Base-by-base conservation (phyloP, 2,113 vertebrate species). In the Podarcis cretensis region DNA sequence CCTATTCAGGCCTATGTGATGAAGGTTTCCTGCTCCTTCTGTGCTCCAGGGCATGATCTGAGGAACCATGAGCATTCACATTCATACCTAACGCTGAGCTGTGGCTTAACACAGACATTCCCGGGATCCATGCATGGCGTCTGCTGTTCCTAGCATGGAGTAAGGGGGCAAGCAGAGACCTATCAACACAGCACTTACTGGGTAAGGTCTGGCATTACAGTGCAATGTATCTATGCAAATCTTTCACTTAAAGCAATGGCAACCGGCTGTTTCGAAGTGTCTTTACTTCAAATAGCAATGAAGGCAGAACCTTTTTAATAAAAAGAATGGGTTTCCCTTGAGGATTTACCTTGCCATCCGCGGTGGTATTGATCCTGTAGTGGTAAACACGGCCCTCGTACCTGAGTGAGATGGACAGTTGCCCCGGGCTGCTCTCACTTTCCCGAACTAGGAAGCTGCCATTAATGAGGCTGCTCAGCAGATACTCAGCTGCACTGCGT, bases 311-410 rank as follows among this genome's bases (percentile, higher is more conserved):
- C 14, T 37, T 7, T n/a, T 73, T 37, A 21, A 27, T 3, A 37
- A 65, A 48, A 27, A 25, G 25, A 3, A 40, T 63, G 66, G 48
- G 2, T 0, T 27, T 65, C 1, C 1, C 37, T 21, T 75, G 85
- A 84, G 30, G 32, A 40, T 96, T 96, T 88, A 99, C 99, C 98
- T 99, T 99, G 91, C 98, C 98, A 66, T 99, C 99, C 0, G 98
- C 95, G 89, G 98, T 96, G 20, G 98, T 99, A 94, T 99, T 99
- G 97, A 99, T 99, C 95, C 99, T 97, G 97, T 99, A 99, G 98
- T 99, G 99, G 96, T 99, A 99, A 82, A 99, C 99, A 4, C 99
- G 98, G 7, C 99, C 99, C 91, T 99, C 99, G 5, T 99, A 99
- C 94, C 99, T 97, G 93, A 99, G 98, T 6, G 99, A 99, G 95